A percentile compares a stretch with the other conserved stretches of the same genome.
Conservation (phyloP, 2,797 vertebrate species). For the Champsocephalus gunnari region DNA sequence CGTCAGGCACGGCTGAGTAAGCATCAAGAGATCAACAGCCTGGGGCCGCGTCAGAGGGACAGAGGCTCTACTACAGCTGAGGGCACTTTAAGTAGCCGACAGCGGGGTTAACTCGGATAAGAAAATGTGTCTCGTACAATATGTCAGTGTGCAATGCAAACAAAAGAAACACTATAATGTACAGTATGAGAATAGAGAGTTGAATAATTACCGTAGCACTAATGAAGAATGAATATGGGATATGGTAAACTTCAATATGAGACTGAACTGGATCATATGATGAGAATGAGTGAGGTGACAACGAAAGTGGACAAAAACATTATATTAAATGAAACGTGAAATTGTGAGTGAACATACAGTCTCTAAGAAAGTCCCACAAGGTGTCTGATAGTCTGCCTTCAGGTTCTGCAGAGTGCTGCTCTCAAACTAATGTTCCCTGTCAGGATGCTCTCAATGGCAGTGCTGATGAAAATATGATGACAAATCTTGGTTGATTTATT, state of each 20-base stretch:
- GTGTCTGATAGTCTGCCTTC: neutral
- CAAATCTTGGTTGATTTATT: neutral
- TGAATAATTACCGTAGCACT: neutral
- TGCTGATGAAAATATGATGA: neutral
- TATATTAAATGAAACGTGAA: neutral
- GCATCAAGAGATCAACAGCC: conserved; percentile 68
- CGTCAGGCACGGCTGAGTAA: conserved; percentile 65
- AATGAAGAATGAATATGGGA: neutral
- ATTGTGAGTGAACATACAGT: neutral
- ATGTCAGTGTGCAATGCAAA: neutral
- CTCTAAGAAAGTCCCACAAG: conserved; percentile 3
- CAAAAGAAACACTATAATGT: neutral
- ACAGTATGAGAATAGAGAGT: neutral
- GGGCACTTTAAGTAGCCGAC: conserved; percentile 45
- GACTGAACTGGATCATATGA: neutral
- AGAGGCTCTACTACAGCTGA: conserved; percentile 35
- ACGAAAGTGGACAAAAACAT: neutral
- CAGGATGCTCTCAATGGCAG: neutral
- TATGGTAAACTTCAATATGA: neutral
- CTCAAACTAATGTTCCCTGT: neutral
- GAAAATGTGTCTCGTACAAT: conserved; percentile 36
- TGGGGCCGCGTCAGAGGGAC: conserved; percentile 43
- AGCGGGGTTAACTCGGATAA: conserved; percentile 59
- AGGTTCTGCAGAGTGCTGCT: neutral
- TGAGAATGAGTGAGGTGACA: neutral